Evolutionary conservation across 2,888 invertebrate species (phyloP).

Genomic region (Dryocosmus kuriphilus): DNA sequence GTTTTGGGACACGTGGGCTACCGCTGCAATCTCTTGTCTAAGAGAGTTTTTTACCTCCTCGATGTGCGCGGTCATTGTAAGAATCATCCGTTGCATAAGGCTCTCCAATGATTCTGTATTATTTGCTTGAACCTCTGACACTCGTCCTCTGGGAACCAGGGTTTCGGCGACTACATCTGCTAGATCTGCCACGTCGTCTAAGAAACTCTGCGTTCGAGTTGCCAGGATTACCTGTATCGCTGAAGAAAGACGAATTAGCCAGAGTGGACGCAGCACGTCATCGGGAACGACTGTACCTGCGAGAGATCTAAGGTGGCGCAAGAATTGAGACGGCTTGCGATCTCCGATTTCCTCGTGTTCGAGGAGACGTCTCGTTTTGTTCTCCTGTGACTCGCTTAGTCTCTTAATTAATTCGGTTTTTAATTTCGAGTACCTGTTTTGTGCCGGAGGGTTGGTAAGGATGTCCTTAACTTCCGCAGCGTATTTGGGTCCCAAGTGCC

Average conservation of each 20-base stretch:
- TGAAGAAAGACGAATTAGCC: background rate
- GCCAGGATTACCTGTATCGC: background rate
- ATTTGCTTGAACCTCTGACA: too few species aligned
- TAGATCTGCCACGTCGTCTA: background rate
- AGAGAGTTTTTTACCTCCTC: too few species aligned
- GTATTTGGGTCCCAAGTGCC: conserved; percentile 4
- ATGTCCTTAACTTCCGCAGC: conserved; percentile 27
- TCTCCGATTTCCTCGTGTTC: conserved; percentile 11
- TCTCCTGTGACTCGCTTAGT: conserved; percentile 6
- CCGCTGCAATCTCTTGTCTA: too few species aligned
- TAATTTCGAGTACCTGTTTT: conserved; percentile 1
- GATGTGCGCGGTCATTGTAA: too few species aligned
- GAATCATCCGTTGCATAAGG: background rate
- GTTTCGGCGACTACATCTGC: too few species aligned
- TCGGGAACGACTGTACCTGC: too few species aligned
- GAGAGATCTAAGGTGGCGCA: too few species aligned
- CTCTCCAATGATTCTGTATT: too few species aligned
- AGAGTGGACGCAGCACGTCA: background rate
- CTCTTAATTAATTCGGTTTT: conserved; percentile 9
- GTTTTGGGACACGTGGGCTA: background rate
- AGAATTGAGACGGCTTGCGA: background rate
- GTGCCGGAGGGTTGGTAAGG: conserved; percentile 14
- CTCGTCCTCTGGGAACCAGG: too few species aligned
- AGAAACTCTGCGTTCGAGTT: background rate
- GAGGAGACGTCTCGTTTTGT: conserved; percentile 14